Percentiles rank a stretch among this genome's conserved stretches.
Conservation (phyloP, 2,888 invertebrate genomes). For the Microplitis deprimator region DNA sequence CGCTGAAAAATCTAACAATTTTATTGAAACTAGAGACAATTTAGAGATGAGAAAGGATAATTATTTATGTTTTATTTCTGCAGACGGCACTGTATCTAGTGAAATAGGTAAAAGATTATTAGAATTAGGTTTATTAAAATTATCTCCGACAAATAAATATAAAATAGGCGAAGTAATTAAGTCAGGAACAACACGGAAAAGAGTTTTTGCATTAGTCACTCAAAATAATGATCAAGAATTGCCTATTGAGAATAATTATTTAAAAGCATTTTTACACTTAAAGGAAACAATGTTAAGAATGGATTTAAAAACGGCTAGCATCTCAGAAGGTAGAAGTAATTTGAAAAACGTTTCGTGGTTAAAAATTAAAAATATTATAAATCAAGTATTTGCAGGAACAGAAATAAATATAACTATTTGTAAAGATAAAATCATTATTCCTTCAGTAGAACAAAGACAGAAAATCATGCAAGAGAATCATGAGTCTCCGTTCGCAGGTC, state of each 20-base stretch:
- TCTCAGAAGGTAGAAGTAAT: slow-evolving; percentile 37
- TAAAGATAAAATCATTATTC: slow-evolving; percentile 32
- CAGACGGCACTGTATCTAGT: background rate
- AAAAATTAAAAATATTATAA: slow-evolving; percentile 30
- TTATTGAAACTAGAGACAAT: slow-evolving; percentile 38
- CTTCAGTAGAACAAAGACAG: slow-evolving; percentile 11
- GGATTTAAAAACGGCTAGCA: slow-evolving; percentile 21
- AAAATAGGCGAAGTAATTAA: slow-evolving; percentile 29
- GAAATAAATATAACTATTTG: slow-evolving; percentile 34
- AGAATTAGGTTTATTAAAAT: background rate
- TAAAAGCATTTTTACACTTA: slow-evolving; percentile 18
- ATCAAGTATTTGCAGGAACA: slow-evolving; percentile 24
- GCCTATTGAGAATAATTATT: slow-evolving; percentile 15
- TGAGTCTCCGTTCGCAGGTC: slow-evolving; percentile 35
- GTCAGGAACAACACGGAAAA: slow-evolving; percentile 3
- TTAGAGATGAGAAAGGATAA: slow-evolving; percentile 39
- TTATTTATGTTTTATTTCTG: slow-evolving; percentile 9
- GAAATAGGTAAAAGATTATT: background rate
- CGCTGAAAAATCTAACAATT: too few relatives aligned
- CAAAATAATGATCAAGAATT: background rate
- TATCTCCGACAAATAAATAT: background rate
- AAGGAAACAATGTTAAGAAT: background rate
- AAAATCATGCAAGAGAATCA: slow-evolving; percentile 35
- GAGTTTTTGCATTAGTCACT: background rate
- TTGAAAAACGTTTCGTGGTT: slow-evolving; percentile 18